A percentile compares a stretch with the other conserved stretches of the same genome.
Evolutionary conservation across 2,888 invertebrate species (phyloP).

Genomic region (Drosophila quinaria): DNA sequence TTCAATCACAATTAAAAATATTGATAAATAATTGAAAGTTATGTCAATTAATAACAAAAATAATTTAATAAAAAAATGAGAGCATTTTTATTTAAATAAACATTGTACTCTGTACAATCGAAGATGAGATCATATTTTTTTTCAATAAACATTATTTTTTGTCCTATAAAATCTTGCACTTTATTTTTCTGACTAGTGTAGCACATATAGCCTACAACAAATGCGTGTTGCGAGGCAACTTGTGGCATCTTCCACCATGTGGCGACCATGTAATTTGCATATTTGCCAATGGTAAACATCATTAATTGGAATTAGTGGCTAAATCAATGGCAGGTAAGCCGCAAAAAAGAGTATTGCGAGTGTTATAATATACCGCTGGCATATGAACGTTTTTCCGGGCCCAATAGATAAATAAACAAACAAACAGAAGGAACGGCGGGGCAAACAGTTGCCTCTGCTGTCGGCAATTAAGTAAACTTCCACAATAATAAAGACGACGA

Average conservation of each 20-base stretch:
- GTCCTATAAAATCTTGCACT: neutral
- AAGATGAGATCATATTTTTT: no score
- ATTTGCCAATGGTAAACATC: conserved; percentile 51
- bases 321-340: conserved; percentile 44
- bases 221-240: conserved; percentile 7
- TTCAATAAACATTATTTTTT: no score
- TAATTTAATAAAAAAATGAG: no score
- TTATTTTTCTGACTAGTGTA: conserved; percentile 13
- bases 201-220: neutral
- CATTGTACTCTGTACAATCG: no score
- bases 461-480: conserved; percentile 64
- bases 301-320: conserved; percentile 46
- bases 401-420: conserved; percentile 44
- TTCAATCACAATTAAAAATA: no score
- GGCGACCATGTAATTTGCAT: conserved; percentile 38
- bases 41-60: no score
- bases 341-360: conserved; percentile 19
- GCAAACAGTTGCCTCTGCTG: conserved; percentile 42
- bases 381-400: conserved; percentile 8
- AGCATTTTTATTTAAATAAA: no score
- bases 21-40: no score
- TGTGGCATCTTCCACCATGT: conserved; percentile 18
- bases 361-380: neutral
- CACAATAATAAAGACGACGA: conserved; percentile 35
- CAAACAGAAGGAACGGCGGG: conserved; percentile 9